Evolutionary conservation across 2,888 invertebrate species (phyloP).

Genomic region (Slavum lentiscoides): DNA sequence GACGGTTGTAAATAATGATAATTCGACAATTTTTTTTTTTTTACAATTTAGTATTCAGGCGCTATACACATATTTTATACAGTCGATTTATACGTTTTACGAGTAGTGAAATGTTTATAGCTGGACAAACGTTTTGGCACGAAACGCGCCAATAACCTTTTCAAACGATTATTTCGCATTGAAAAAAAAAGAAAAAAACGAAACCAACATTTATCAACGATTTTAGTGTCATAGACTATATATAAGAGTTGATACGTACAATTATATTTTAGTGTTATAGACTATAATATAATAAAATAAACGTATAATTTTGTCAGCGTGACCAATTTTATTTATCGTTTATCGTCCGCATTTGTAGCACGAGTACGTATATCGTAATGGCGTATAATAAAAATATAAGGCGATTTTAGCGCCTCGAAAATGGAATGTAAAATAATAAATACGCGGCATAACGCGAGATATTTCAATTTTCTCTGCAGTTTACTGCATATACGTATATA

Average conservation of each 20-base stretch:
- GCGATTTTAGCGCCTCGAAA: too few species aligned
- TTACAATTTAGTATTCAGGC: background rate
- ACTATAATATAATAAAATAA: background rate
- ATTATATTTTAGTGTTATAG: too few species aligned
- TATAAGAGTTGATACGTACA: background rate
- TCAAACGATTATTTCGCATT: too few species aligned
- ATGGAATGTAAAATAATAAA: too few species aligned
- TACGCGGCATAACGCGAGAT: too few species aligned
- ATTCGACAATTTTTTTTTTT: too few species aligned
- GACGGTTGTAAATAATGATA: constrained; percentile 1
- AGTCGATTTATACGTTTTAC: background rate
- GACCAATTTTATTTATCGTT: constrained; percentile 25
- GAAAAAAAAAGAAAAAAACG: too few species aligned
- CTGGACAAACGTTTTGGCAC: constrained; percentile 14
- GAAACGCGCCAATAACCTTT: background rate
- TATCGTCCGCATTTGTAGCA: background rate
- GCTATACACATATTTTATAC: too few species aligned
- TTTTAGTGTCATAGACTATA: background rate
- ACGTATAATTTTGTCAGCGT: background rate
- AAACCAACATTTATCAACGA: constrained; percentile 2
- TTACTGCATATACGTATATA: too few species aligned
- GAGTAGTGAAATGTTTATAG: background rate
- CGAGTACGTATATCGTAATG: background rate
- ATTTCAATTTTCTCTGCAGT: too few species aligned
- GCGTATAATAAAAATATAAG: too few species aligned